A percentile compares a stretch with the other conserved stretches of the same genome.
phyloP scores from a whole-genome alignment of 2,797 vertebrate species.

The Paguma larvata region DNA sequence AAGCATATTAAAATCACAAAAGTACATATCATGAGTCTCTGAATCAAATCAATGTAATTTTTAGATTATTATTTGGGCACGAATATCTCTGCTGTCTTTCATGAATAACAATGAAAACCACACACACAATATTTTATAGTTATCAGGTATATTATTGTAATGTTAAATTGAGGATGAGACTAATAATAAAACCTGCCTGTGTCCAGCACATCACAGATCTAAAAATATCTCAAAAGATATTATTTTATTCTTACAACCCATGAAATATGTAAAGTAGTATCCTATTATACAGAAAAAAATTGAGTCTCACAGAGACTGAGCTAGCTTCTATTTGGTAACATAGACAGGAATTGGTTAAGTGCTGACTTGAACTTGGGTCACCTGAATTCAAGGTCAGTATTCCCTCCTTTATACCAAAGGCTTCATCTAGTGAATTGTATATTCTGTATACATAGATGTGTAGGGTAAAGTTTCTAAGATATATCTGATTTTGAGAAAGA shows the following conservation, averaged over 20 bases:
- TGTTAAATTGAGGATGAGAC: slow-evolving; percentile 49
- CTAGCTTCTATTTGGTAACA: neutral
- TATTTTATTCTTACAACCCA: neutral
- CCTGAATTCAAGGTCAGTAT: neutral
- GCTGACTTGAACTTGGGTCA: neutral
- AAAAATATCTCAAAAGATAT: neutral
- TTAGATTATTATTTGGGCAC: slow-evolving; percentile 62
- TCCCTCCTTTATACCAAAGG: neutral
- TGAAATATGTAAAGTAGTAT: neutral
- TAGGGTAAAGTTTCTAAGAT: neutral
- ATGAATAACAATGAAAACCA: slow-evolving; percentile 50
- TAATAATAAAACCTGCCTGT: slow-evolving; percentile 30
- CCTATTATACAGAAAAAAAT: neutral
- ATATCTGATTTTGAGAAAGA: neutral
- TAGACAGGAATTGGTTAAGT: neutral
- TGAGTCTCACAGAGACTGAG: neutral
- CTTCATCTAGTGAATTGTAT: neutral
- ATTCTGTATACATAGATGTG: neutral
- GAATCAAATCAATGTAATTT: slow-evolving; percentile 43
- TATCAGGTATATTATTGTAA: slow-evolving; percentile 9
- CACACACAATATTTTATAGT: neutral
- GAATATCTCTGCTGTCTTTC: slow-evolving; percentile 36
- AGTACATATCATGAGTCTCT: neutral
- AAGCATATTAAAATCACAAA: slow-evolving; percentile 62
- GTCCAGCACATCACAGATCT: neutral